Evolutionary conservation across 1,140 invertebrate species (phyloP), one percentile per base, ranked within the genome.

Genomic region (Drosophila sulfurigaster): DNA sequence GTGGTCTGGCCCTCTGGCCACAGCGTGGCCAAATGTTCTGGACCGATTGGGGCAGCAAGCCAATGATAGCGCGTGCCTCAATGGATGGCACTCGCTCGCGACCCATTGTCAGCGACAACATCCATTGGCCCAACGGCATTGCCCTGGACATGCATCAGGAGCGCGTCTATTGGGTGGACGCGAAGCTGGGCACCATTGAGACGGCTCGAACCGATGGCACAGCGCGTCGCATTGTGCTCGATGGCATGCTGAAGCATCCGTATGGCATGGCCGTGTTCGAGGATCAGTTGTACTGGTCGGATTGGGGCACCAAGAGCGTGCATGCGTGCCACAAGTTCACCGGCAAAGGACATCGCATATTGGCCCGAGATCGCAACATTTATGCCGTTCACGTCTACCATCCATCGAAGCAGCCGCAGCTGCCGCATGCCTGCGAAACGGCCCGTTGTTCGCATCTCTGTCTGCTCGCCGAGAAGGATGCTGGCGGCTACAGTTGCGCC

Each of bases 201-300:
- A 96, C 96, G 1, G 94, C 97, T 13, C 94, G 94, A 13, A 93
- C 98, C 5, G 95, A 97, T 91, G 97, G 97, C 28, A 94, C 93
- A 1, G 95, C 96, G 91, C 93, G 96, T 49, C 93, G 94, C 75
- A 94, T 94, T 59, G 91, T 96, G 25, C 82, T 96, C 3, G 91
- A 94, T 13, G 93, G 93, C 2, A 91, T 94, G 1, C 93, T 95
- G 5, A 94, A 95, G 75, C 96, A 97, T 93, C 97, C 98, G 0
- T 97, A 96, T 91, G 95, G 96, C 0, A 93, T 99, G 52, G 94
- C 96, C 0, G 95, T 99, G 2, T 99, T 98, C 92, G 98, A 98
- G 92, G 95, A 98, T 92, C 94, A 93, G 8, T 82, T 99, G 1
- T 99, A 96, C 86, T 99, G 98, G 97, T 97, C 96, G 49, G 97